phyloP scores from a whole-genome alignment of 2,888 invertebrate species.

The Poecilus cupreus region DNA sequence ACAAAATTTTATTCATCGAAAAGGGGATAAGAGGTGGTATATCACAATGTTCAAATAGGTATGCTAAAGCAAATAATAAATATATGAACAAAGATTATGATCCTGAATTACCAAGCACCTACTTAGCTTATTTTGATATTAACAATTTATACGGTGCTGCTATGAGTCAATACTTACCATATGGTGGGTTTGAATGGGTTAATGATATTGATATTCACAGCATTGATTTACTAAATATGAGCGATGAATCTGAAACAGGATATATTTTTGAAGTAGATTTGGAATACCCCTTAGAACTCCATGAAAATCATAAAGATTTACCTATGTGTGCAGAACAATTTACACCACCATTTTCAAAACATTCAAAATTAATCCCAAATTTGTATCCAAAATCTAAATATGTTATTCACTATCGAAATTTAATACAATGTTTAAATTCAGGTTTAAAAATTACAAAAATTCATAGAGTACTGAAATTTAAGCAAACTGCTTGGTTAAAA shows the following conservation, averaged over 20 bases:
- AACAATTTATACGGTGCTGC: conserved; percentile 62
- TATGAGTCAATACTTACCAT: conserved; percentile 63
- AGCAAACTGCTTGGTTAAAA: conserved; percentile 60
- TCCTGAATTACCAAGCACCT: conserved; percentile 56
- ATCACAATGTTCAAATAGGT: conserved; percentile 65
- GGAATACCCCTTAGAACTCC: conserved; percentile 65
- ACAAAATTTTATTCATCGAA: conserved; percentile 65
- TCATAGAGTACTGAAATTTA: conserved; percentile 51
- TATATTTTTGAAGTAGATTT: conserved; percentile 70
- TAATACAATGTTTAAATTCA: too few relatives aligned
- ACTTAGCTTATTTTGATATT: conserved; percentile 63
- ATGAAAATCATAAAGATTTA: too few relatives aligned
- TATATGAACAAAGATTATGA: conserved; percentile 64
- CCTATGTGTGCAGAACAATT: too few relatives aligned
- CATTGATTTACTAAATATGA: too few relatives aligned
- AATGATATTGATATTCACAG: conserved; percentile 50
- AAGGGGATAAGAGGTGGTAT: conserved; percentile 66
- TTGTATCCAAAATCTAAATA: too few relatives aligned
- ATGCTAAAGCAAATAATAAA: conserved; percentile 66
- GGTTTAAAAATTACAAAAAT: too few relatives aligned
- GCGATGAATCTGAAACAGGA: conserved; percentile 63
- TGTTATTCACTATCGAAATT: too few relatives aligned
- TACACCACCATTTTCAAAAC: too few relatives aligned
- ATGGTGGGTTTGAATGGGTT: conserved; percentile 62
- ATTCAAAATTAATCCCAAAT: too few relatives aligned